Evolutionary conservation across 2,113 vertebrate species (phyloP).

Genomic region (Laticauda laticaudata): DNA sequence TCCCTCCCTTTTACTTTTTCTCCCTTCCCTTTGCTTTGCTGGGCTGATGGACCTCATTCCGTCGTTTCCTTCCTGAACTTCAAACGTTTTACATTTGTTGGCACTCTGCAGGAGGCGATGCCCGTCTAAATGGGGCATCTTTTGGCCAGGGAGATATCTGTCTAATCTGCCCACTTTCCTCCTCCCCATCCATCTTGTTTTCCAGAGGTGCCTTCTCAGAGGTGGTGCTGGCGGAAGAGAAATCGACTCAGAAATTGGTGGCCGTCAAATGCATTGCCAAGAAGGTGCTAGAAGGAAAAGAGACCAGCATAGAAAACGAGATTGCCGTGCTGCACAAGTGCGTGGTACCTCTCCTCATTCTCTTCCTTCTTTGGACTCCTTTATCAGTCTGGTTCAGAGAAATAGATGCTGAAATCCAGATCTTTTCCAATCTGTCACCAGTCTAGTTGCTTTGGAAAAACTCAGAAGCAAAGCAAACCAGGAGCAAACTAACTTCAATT

Average conservation of each 20-base stretch:
- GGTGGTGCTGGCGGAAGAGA: constrained; percentile 94
- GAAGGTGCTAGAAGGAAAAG: constrained; percentile 94
- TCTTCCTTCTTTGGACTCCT: rapidly evolving
- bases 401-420: background rate
- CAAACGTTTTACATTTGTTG: background rate
- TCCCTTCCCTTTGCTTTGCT: background rate
- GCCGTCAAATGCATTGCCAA: constrained; percentile 97
- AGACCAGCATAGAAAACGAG: constrained; percentile 97
- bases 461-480: background rate
- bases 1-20: background rate
- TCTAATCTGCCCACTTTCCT: background rate
- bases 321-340: constrained; percentile 96
- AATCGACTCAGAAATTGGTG: constrained; percentile 85
- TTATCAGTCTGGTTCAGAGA: background rate
- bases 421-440: background rate
- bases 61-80: background rate
- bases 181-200: background rate
- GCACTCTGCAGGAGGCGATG: background rate
- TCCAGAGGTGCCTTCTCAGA: constrained; percentile 95
- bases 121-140: background rate
- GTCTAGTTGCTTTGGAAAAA: background rate
- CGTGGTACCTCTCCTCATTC: constrained; percentile 19
- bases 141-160: background rate
- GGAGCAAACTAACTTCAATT: background rate
- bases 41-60: background rate